Evolutionary conservation across 1,140 invertebrate genomes (phyloP).

Genomic region (Formica exsecta): DNA sequence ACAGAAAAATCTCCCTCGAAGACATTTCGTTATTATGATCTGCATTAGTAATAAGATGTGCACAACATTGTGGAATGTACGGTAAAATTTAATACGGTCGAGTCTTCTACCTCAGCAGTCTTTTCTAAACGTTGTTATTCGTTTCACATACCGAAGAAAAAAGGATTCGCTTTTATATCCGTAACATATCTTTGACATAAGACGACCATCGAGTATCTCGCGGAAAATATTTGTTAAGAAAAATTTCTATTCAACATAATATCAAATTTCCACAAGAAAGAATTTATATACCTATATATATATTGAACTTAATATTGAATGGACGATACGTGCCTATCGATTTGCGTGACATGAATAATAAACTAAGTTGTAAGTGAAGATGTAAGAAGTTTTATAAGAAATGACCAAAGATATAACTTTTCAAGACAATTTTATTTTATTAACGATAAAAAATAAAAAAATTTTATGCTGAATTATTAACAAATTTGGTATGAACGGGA

Average conservation of each 20-base stretch:
- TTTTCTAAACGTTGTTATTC: background rate
- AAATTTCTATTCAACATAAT: background rate
- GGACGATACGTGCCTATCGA: background rate
- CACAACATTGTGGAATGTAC: background rate
- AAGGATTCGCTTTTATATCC: background rate
- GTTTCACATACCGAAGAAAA: background rate
- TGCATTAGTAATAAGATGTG: background rate
- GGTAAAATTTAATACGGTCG: slow-evolving; percentile 33
- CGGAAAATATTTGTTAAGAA: background rate
- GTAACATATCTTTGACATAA: background rate
- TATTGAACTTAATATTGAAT: background rate
- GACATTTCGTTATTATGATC: background rate
- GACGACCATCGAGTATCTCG: background rate
- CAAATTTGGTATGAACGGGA: too few relatives aligned
- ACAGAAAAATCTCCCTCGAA: background rate
- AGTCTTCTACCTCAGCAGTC: background rate
- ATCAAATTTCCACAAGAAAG: background rate
- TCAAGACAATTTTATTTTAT: background rate
- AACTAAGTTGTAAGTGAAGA: background rate
- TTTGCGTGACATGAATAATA: background rate
- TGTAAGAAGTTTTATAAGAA: background rate
- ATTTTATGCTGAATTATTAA: too few relatives aligned
- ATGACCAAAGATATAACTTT: background rate
- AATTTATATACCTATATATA: background rate
- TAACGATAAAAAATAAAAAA: background rate